Evolutionary conservation across 2,888 invertebrate genomes (phyloP).

Genomic region (Rhamnusium bicolor): DNA sequence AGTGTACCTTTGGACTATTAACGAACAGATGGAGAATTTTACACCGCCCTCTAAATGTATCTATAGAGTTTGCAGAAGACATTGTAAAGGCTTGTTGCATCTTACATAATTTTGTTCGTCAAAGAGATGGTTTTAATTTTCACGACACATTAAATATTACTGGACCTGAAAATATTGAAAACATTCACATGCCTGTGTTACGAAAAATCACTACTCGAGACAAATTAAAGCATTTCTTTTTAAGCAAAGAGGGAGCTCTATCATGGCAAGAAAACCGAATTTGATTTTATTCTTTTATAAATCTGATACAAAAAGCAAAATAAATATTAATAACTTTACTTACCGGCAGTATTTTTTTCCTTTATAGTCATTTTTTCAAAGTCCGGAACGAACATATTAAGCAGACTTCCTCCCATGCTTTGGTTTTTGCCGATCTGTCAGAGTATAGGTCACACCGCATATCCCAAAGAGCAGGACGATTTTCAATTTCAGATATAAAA

Average conservation of each 20-base stretch:
- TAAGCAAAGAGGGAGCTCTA: not conserved
- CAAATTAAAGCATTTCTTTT: not conserved
- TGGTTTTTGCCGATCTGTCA: not conserved
- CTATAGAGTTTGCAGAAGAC: slow-evolving; percentile 12
- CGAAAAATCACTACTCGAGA: not conserved
- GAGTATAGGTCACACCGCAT: slow-evolving; percentile 2
- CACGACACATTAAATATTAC: not conserved
- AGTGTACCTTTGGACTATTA: slow-evolving; percentile 23
- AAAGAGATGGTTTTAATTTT: slow-evolving; percentile 1
- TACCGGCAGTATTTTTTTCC: slow-evolving; percentile 9
- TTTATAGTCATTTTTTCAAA: not conserved
- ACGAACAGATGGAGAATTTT: slow-evolving; percentile 25
- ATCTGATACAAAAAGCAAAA: too few relatives aligned
- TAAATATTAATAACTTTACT: not conserved
- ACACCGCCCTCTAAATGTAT: slow-evolving; percentile 10
- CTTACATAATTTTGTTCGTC: slow-evolving; percentile 4
- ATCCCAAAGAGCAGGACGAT: not conserved
- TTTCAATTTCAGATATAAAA: slow-evolving; percentile 4
- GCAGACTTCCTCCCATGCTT: not conserved
- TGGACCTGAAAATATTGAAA: too few relatives aligned
- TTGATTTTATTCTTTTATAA: not conserved
- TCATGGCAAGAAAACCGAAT: not conserved
- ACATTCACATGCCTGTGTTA: not conserved
- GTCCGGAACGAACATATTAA: not conserved
- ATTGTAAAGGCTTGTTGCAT: slow-evolving; percentile 16